Conservation (phyloP, 2,113 vertebrate species). For the Cettia cetti region DNA sequence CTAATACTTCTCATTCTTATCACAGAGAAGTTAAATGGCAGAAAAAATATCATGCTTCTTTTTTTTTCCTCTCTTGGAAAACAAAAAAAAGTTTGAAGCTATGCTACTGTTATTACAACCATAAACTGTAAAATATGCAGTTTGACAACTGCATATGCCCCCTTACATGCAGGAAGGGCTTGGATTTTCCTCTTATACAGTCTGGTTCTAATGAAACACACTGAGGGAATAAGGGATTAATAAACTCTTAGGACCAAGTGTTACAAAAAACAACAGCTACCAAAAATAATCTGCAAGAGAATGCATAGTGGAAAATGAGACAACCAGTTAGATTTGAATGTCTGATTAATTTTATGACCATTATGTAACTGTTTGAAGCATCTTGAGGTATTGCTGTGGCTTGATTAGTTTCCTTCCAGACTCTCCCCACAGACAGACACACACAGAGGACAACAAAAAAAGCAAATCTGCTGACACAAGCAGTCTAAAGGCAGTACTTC, state of each 20-base stretch:
- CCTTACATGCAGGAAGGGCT: background rate
- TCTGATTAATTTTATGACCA: background rate
- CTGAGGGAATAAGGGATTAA: background rate
- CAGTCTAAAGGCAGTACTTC: background rate
- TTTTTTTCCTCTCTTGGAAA: background rate
- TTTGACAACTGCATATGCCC: background rate
- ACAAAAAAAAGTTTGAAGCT: background rate
- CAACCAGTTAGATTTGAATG: background rate
- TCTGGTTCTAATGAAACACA: background rate
- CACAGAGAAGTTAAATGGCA: background rate
- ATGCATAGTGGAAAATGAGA: background rate
- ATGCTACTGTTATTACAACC: background rate
- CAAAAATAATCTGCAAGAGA: background rate
- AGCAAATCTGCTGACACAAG: background rate
- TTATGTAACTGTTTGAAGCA: background rate
- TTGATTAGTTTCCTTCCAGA: background rate
- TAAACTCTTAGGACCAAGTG: background rate
- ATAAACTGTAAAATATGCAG: background rate
- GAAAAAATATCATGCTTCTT: background rate
- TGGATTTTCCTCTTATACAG: background rate
- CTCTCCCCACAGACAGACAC: background rate
- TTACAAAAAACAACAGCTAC: background rate
- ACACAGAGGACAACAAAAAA: conserved; percentile 22
- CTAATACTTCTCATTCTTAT: background rate
- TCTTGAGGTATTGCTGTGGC: background rate